These are phyloP conservation scores for Megaustenia siamemsis DNA, from an alignment of 2,888 invertebrate genomes.

Conservation along the genomic window DNA sequence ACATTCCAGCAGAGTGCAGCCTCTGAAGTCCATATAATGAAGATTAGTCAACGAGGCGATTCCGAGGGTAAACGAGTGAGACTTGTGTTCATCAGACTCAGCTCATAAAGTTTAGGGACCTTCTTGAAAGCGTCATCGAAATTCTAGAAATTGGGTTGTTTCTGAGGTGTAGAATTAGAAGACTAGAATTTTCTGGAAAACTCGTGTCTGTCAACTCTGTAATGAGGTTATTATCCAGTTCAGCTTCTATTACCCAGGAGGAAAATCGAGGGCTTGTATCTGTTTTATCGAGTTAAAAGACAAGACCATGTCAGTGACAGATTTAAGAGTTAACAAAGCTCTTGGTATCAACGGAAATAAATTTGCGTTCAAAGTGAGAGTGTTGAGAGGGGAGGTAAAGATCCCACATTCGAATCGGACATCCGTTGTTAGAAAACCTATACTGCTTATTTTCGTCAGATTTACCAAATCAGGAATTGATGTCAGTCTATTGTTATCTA, in stretches of 20 bases:
- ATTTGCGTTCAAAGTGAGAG: not conserved
- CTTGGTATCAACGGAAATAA: not conserved
- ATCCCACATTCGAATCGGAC: not conserved
- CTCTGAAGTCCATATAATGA: not conserved
- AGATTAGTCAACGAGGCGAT: not conserved
- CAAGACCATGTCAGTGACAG: no score
- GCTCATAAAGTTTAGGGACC: not conserved
- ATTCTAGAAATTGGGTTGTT: constrained; percentile 10
- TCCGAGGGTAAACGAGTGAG: not conserved
- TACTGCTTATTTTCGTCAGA: not conserved
- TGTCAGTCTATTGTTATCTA: not conserved
- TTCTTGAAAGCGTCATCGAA: not conserved
- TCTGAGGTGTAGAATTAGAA: not conserved
- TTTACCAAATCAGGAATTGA: not conserved
- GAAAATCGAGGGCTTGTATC: not conserved
- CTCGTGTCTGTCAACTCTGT: not conserved
- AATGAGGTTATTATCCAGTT: not conserved
- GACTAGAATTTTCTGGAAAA: not conserved
- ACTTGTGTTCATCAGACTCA: not conserved
- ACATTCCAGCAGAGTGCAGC: not conserved
- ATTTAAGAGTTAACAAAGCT: no score
- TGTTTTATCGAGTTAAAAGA: no score
- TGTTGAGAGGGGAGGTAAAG: no score
- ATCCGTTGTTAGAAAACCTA: not conserved
- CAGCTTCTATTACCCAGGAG: not conserved